Evolutionary conservation across 2,888 invertebrate species (phyloP), one percentile per base, ranked within the genome.

Genomic region (Drosophila heteroneura): DNA sequence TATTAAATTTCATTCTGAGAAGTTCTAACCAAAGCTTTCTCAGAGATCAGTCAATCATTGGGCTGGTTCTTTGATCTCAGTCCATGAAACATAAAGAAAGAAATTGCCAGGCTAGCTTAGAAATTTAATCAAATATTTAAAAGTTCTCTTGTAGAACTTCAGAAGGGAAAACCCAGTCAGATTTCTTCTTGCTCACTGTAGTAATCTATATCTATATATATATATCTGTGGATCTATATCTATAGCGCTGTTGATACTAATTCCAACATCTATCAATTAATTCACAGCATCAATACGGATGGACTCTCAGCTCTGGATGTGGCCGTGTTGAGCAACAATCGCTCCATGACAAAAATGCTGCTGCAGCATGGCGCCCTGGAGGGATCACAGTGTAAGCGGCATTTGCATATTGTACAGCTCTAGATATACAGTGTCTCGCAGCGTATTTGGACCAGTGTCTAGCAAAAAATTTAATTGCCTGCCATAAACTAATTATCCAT

Each of bases 261-360:
- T 6, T 47, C 47, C 9, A 26, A 47, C 14, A 22, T 9, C n/a
- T 44, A 12, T 54, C n/a, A 16, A 16, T 14, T 32, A 16, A 44
- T 61, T 26, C 28, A 5, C 94, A 98, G 98, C 93, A 95, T 97
- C 88, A 99, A 98, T 93, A 95, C 95, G 70, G 98, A 98, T 93
- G 97, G 97, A 30, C 94, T 99, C 79, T 97, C 98, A 14, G 96
- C 98, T 0, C 94, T 99, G 93, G 99, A 99, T 93, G 97, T 99
- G 76, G 98, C 99, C 0, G 97, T 98, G 61, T 95, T 99, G 92
- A 97, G 97, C 92, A 97, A 97, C 93, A 97, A 98, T 93, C 95
- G 97, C 84, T 96, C 97, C 61, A 95, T 99, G 93, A 97, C 97
- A 66, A 97, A 97, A 94, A 97, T 98, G 96, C 95, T 99, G 76